Percentiles rank a stretch among this genome's conserved stretches.
Evolutionary conservation across 1,140 invertebrate species (phyloP).

Genomic region (Popillia japonica): DNA sequence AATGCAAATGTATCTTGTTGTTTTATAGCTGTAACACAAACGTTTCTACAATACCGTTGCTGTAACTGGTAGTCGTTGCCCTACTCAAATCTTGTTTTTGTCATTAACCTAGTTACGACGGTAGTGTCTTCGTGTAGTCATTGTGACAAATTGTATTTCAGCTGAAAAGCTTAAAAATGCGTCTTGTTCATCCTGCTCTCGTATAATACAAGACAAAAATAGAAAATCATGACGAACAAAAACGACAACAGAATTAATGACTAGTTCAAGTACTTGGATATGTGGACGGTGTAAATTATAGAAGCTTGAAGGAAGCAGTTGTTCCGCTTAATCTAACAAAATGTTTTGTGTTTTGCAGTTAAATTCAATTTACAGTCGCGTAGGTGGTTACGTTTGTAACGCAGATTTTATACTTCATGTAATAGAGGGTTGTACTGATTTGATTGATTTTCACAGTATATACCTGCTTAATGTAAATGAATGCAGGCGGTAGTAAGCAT

Average conservation of each 20-base stretch:
- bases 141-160: constrained; percentile 30
- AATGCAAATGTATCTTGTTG: too few relatives aligned
- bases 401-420: too few relatives aligned
- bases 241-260: constrained; percentile 19
- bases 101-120: constrained; percentile 17
- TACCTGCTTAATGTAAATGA: too few relatives aligned
- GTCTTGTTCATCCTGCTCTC: constrained; percentile 3
- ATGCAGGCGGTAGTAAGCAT: too few relatives aligned
- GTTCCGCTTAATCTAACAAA: neutral
- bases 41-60: neutral
- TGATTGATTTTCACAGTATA: too few relatives aligned
- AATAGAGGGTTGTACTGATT: too few relatives aligned
- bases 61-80: constrained; percentile 13
- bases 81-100: constrained; percentile 19
- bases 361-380: too few relatives aligned
- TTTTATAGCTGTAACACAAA: neutral
- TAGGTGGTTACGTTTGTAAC: too few relatives aligned
- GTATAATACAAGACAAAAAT: neutral
- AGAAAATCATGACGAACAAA: neutral
- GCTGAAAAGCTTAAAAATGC: constrained; percentile 33
- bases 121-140: constrained; percentile 11
- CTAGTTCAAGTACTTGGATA: constrained; percentile 2
- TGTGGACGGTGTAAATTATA: neutral
- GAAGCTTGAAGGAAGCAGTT: neutral
- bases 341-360: too few relatives aligned